Evolutionary conservation across 2,113 vertebrate genomes (phyloP).

Genomic region (Ictidomys tridecemlineatus): DNA sequence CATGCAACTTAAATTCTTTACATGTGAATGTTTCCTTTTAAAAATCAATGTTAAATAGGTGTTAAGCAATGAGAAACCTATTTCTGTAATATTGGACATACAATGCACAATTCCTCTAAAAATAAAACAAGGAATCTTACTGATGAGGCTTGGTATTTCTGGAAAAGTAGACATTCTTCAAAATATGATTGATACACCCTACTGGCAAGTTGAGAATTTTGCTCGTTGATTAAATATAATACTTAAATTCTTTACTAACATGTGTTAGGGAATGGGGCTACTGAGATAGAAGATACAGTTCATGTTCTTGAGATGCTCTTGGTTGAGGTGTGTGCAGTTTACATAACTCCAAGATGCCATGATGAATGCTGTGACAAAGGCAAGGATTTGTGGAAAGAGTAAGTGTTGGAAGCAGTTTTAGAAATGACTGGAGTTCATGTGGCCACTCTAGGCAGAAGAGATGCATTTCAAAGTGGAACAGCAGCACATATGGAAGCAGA

Average conservation of each 20-base stretch:
- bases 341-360: background rate
- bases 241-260: background rate
- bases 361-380: background rate
- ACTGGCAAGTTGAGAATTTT: background rate
- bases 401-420: background rate
- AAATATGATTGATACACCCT: background rate
- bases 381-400: background rate
- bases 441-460: background rate
- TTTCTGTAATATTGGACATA: background rate
- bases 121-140: background rate
- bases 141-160: background rate
- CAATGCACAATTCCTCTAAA: background rate
- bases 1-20: background rate
- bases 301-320: background rate
- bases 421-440: background rate
- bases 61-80: background rate
- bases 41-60: background rate
- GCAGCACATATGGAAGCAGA: background rate
- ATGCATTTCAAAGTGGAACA: background rate
- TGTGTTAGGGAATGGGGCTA: background rate
- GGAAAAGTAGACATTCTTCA: background rate
- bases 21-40: background rate
- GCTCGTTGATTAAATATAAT: background rate
- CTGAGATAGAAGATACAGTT: background rate
- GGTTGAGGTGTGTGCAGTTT: background rate